Base-by-base conservation (phyloP, 92 coral and sea anemone species). In the Zoanthus sociatus region DNA sequence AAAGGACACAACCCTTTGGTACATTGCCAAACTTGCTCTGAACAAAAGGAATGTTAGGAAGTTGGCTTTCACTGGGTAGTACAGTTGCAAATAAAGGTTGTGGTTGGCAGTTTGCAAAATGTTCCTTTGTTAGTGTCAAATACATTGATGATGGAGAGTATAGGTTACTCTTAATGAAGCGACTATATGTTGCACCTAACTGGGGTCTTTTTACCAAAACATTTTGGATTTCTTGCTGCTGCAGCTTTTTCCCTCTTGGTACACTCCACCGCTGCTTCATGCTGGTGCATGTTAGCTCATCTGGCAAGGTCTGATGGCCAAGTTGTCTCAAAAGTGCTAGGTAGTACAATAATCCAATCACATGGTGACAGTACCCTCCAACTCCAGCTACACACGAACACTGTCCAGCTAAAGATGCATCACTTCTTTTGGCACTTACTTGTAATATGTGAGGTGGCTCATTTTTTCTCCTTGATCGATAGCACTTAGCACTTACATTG, bases 321-420 rank as follows among this genome's bases (percentile, higher is more conserved):
- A 91, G 91, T 21, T 77, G 86, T 72, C 84, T 91, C 13, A 91
- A 84, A 68, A 88, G 92, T 0, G 94, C 77, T 37, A 91, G 1
- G n/a, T 82, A 87, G 64, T 56, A 91, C 12, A 91, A 37, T 20
- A 91, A 21, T 2, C 89, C 92, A 48, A 91, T 44, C 6, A 88
- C 85, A 72, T 91, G 93, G 51, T 91, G 92, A 69, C 92, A 84
- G 63, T 68, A 84, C n/a, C 95, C 95, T 4, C 86, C 82, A 8
- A 70, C 87, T 17, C 93, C 92, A 12, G 93, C 93, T n/a, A 93
- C 95, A 90, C 95, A 92, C n/a, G 82, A 88, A 58, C 91, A 91
- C 26, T n/a, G 78, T 30, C 84, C 87, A 8, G 42, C 18, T 53
- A 88, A 71, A 8, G 5, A 56, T 56, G 0, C 4, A 56, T 56